A percentile compares a stretch with the other conserved stretches of the same genome.
phyloP scores from a whole-genome alignment of 2,113 vertebrate genomes.

The Gobius niger region DNA sequence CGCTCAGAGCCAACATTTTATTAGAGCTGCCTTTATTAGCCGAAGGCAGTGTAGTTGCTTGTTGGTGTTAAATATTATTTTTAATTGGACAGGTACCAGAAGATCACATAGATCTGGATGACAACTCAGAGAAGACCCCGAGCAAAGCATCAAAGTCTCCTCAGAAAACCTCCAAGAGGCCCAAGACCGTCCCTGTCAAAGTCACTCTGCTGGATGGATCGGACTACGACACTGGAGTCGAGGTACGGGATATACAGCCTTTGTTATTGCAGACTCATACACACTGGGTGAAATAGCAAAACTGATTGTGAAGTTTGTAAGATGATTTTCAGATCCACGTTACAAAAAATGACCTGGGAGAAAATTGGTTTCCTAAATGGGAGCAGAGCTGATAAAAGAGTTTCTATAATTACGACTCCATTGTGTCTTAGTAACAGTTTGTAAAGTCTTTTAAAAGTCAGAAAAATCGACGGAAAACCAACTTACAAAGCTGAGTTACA shows the following conservation, averaged over 20 bases:
- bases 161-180: constrained; percentile 88
- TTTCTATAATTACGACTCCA: no score
- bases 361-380: no score
- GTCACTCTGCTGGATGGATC: constrained; percentile 91
- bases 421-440: no score
- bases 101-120: constrained; percentile 86
- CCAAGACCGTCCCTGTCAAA: constrained; percentile 89
- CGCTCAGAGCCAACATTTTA: no score
- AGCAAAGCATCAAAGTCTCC: constrained; percentile 96
- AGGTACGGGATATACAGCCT: constrained; percentile 75
- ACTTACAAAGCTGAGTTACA: no score
- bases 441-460: no score
- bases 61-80: no score
- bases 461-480: no score
- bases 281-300: neutral
- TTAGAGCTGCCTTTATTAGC: no score
- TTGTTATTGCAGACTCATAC: neutral
- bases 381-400: no score
- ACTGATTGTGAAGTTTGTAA: neutral
- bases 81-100: constrained; percentile 67
- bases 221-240: constrained; percentile 89
- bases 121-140: constrained; percentile 92
- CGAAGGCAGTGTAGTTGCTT: no score
- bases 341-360: neutral
- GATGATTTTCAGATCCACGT: neutral